phyloP scores from a whole-genome alignment of 2,113 vertebrate genomes.

The Athene cunicularia region DNA sequence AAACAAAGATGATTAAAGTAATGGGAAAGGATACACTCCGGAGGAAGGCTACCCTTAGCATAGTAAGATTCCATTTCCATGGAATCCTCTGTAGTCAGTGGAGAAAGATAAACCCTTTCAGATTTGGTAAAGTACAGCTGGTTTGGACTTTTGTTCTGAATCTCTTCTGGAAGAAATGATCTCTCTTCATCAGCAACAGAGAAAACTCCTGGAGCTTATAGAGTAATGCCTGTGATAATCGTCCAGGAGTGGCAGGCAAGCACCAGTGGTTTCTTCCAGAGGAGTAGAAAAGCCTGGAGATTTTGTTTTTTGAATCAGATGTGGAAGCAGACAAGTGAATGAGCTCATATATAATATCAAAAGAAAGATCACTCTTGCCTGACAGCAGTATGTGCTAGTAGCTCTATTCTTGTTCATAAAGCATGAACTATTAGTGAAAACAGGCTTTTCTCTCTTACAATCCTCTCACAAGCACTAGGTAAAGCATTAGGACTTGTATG shows the following conservation, averaged over 20 bases:
- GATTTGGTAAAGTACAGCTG: neutral
- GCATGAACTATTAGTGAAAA: constrained; percentile 7
- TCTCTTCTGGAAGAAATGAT: neutral
- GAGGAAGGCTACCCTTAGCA: neutral
- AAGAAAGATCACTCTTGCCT: neutral
- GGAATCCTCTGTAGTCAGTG: neutral
- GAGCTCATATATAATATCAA: neutral
- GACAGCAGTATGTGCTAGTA: neutral
- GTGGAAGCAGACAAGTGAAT: neutral
- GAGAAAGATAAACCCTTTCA: neutral
- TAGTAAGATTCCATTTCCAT: neutral
- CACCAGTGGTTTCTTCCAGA: neutral
- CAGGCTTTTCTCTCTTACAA: neutral
- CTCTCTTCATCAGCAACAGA: neutral
- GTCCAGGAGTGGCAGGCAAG: neutral
- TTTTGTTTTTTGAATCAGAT: neutral
- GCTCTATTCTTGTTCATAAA: neutral
- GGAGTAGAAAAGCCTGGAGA: neutral
- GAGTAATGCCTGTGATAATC: neutral
- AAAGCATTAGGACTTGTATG: neutral
- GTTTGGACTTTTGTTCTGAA: constrained; percentile 6
- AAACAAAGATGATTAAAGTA: neutral
- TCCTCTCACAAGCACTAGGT: neutral
- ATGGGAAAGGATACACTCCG: neutral
- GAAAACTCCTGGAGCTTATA: neutral